These are phyloP conservation scores for Neocrepidodera transversa DNA, from an alignment of 2,888 invertebrate species.

Conservation along the genomic window DNA sequence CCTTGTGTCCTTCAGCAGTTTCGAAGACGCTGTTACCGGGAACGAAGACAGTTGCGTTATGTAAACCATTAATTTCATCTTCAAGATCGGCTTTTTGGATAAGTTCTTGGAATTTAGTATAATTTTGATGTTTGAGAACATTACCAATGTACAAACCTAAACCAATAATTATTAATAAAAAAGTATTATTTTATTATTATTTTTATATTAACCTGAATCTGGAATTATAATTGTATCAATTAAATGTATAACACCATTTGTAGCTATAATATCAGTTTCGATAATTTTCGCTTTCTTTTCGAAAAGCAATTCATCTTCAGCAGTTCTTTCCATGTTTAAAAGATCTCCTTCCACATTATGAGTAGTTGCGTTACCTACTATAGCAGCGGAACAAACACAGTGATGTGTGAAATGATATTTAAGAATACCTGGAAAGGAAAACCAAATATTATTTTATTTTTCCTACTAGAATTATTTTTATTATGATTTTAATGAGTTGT, in stretches of 20 bases:
- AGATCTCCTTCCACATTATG: slow-evolving; percentile 63
- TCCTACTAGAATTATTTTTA: too few species aligned
- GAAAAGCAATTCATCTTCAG: slow-evolving; percentile 64
- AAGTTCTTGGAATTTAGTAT: slow-evolving; percentile 66
- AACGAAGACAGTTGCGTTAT: slow-evolving; percentile 70
- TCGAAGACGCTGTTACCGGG: slow-evolving; percentile 71
- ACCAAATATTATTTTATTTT: background rate
- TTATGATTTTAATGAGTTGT: background rate
- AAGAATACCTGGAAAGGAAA: slow-evolving; percentile 64
- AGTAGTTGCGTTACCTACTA: slow-evolving; percentile 64
- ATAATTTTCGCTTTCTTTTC: slow-evolving; percentile 67
- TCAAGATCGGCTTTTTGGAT: slow-evolving; percentile 65
- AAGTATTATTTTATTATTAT: too few species aligned
- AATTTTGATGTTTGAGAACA: slow-evolving; percentile 67
- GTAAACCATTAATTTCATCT: slow-evolving; percentile 64
- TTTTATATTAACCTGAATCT: slow-evolving; percentile 64
- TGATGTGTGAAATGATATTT: slow-evolving; percentile 72
- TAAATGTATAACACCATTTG: slow-evolving; percentile 76
- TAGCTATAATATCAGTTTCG: slow-evolving; percentile 69
- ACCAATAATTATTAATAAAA: background rate
- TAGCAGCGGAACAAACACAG: slow-evolving; percentile 71
- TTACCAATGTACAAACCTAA: slow-evolving; percentile 55
- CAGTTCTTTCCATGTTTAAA: slow-evolving; percentile 61
- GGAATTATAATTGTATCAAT: slow-evolving; percentile 72
- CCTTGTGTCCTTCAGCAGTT: slow-evolving; percentile 57